Evolutionary conservation across 1,140 invertebrate genomes (phyloP).

Genomic region (Aricia agestis): DNA sequence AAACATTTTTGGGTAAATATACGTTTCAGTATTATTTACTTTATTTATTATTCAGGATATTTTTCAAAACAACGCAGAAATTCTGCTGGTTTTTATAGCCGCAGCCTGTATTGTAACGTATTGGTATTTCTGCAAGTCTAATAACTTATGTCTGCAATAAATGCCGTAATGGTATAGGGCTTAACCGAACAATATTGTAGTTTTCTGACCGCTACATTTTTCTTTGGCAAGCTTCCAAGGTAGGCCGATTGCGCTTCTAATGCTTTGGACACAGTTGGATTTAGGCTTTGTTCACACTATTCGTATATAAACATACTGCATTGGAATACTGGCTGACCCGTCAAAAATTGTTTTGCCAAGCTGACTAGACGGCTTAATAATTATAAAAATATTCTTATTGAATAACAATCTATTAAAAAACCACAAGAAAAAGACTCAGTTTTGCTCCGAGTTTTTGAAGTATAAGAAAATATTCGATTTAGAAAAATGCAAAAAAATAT

Average conservation of each 20-base stretch:
- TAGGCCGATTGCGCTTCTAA: neutral
- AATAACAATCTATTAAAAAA: too few species aligned
- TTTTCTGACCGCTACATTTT: conserved; percentile 13
- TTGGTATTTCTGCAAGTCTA: conserved; percentile 7
- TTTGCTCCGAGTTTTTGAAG: too few species aligned
- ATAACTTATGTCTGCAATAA: conserved; percentile 12
- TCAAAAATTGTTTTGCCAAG: neutral
- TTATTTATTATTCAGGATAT: neutral
- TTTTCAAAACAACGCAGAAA: neutral
- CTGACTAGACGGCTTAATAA: too few species aligned
- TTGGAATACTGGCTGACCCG: neutral
- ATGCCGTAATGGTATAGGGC: conserved; percentile 1
- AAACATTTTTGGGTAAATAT: too few species aligned
- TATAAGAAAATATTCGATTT: too few species aligned
- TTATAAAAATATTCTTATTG: too few species aligned
- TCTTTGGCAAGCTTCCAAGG: neutral
- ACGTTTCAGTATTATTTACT: neutral
- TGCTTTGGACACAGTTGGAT: neutral
- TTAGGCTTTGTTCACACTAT: neutral
- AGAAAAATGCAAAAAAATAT: too few species aligned
- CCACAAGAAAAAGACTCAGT: too few species aligned
- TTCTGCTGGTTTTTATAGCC: neutral
- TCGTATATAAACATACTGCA: neutral
- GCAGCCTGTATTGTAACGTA: neutral
- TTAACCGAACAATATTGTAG: conserved; percentile 11